Percentiles rank a stretch among this genome's conserved stretches.
Evolutionary conservation across 2,888 invertebrate genomes (phyloP).

Genomic region (Drosophila borborema): DNA sequence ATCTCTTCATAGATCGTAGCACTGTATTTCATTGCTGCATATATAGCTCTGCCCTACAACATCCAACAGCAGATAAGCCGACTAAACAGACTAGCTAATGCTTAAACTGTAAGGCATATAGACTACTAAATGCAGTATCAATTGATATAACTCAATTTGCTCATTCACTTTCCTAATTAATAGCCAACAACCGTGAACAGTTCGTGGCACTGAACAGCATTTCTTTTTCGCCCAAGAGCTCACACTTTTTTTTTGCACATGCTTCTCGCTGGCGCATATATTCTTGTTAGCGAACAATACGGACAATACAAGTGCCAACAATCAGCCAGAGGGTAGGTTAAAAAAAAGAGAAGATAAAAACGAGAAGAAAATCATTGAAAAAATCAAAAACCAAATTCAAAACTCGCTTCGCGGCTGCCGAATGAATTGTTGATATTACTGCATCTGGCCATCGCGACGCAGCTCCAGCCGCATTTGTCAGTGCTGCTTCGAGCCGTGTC

Average conservation of each 20-base stretch:
- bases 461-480: constrained; percentile 53
- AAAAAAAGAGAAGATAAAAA: constrained; percentile 16
- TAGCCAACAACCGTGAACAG: not conserved
- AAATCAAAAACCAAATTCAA: constrained; percentile 64
- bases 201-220: not conserved
- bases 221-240: constrained; percentile 1
- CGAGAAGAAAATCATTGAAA: not conserved
- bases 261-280: not conserved
- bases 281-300: constrained; percentile 27
- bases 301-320: constrained; percentile 41
- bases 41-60: too few relatives aligned
- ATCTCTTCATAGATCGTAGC: too few relatives aligned
- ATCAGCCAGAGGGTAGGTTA: constrained; percentile 30
- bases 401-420: constrained; percentile 61
- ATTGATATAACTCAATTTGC: not conserved
- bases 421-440: constrained; percentile 75
- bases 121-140: not conserved
- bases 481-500: constrained; percentile 28
- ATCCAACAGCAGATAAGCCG: too few relatives aligned
- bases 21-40: too few relatives aligned
- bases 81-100: not conserved
- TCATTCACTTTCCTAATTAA: not conserved
- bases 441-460: constrained; percentile 24
- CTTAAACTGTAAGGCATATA: not conserved
- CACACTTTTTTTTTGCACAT: constrained; percentile 23